Evolutionary conservation across 2,113 vertebrate genomes (phyloP).

Genomic region (Eptatretus burgeri): DNA sequence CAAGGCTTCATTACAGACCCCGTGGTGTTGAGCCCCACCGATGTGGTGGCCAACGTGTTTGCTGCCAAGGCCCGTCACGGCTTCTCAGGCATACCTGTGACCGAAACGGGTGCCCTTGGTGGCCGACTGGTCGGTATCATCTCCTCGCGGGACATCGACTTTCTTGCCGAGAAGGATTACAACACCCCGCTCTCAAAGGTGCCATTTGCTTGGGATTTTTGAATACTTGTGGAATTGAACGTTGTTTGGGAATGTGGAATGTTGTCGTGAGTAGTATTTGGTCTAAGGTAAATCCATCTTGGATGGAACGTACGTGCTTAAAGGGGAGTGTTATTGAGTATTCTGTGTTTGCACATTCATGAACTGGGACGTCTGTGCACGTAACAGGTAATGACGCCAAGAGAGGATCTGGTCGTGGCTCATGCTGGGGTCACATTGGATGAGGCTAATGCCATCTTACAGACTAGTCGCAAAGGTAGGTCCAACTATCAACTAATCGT

Average conservation of each 20-base stretch:
- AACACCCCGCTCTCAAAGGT: background rate
- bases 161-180: background rate
- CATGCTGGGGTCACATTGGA: background rate
- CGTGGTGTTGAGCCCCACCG: constrained; percentile 5
- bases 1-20: constrained; percentile 1
- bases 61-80: constrained; percentile 1
- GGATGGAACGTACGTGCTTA: too few species aligned
- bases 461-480: background rate
- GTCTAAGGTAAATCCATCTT: too few species aligned
- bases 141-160: constrained; percentile 5
- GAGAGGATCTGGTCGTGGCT: constrained; percentile 3
- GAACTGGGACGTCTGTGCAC: too few species aligned
- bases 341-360: too few species aligned
- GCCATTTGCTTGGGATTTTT: too few species aligned
- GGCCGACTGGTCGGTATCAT: constrained; percentile 3
- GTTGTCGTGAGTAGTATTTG: too few species aligned
- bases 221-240: too few species aligned
- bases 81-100: constrained; percentile 1
- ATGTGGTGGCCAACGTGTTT: background rate
- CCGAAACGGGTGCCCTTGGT: constrained; percentile 2
- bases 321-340: too few species aligned
- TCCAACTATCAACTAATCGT: too few species aligned
- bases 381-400: background rate
- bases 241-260: too few species aligned
- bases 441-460: background rate